Evolutionary conservation across 2,888 invertebrate species (phyloP).

Genomic region (Drosophila quinaria): DNA sequence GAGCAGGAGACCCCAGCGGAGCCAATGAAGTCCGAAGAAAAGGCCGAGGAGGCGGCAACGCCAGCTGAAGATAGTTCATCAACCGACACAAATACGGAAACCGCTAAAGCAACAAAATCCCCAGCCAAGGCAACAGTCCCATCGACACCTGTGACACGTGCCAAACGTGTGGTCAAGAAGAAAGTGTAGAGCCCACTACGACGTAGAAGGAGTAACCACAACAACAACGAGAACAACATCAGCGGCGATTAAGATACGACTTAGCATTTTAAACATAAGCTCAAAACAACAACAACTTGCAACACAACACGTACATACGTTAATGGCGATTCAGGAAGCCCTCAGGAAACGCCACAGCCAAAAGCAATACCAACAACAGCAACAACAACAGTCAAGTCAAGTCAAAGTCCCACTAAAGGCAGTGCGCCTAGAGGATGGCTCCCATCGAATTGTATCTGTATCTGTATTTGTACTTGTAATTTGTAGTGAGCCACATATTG

Average conservation of each 20-base stretch:
- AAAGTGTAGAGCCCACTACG: constrained; percentile 55
- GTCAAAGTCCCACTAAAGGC: constrained; percentile 8
- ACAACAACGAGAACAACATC: constrained; percentile 18
- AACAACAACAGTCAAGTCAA: background rate
- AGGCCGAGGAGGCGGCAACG: background rate
- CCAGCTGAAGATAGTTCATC: constrained; percentile 6
- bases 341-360: background rate
- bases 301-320: constrained; percentile 2
- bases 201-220: background rate
- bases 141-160: constrained; percentile 38
- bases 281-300: constrained; percentile 37
- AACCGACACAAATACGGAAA: constrained; percentile 6
- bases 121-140: background rate
- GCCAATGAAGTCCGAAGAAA: background rate
- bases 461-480: constrained; percentile 31
- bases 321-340: constrained; percentile 4
- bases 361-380: constrained; percentile 1
- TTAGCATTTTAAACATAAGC: constrained; percentile 67
- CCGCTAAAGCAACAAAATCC: background rate
- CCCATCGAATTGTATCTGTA: constrained; percentile 34
- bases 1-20: background rate
- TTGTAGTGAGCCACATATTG: constrained; percentile 13
- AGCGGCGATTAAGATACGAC: constrained; percentile 34
- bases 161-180: constrained; percentile 62
- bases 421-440: constrained; percentile 2